Percentiles rank a stretch among this genome's conserved stretches.
These are phyloP conservation scores for Uria lomvia DNA, from an alignment of 2,113 vertebrate species.

Conservation along the genomic window DNA sequence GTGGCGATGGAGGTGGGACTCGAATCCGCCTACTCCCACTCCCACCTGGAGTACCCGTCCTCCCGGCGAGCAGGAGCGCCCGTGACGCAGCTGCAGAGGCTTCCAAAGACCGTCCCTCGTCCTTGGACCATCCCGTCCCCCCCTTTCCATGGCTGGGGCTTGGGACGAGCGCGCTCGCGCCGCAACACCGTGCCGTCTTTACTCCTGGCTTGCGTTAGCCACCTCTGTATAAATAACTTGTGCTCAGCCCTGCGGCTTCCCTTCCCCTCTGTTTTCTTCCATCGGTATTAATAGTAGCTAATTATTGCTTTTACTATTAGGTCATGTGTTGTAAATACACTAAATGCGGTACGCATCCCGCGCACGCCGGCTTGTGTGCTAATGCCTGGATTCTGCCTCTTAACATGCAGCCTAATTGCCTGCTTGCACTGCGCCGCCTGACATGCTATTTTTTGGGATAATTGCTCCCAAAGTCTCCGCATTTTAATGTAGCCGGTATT, in stretches of 20 bases:
- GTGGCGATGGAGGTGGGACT: not conserved
- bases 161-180: accelerated
- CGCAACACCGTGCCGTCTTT: not conserved
- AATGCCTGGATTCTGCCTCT: constrained; percentile 24
- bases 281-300: constrained; percentile 44
- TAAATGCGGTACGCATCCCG: not conserved
- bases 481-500: not conserved
- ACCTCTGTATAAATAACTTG: not conserved
- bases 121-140: not conserved
- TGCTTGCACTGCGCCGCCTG: not conserved
- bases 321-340: constrained; percentile 43
- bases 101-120: not conserved
- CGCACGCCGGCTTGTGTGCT: not conserved
- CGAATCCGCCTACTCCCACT: not conserved
- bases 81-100: not conserved
- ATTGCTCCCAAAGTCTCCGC: constrained; percentile 40
- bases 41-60: not conserved
- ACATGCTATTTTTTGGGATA: constrained; percentile 29
- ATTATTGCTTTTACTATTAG: constrained; percentile 58
- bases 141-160: not conserved
- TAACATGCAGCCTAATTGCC: constrained; percentile 35
- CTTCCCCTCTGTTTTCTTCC: not conserved
- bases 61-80: not conserved
- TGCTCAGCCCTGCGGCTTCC: not conserved
- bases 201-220: not conserved